These are phyloP conservation scores for Synergus itoensis DNA, from an alignment of 2,888 invertebrate genomes.

Conservation along the genomic window DNA sequence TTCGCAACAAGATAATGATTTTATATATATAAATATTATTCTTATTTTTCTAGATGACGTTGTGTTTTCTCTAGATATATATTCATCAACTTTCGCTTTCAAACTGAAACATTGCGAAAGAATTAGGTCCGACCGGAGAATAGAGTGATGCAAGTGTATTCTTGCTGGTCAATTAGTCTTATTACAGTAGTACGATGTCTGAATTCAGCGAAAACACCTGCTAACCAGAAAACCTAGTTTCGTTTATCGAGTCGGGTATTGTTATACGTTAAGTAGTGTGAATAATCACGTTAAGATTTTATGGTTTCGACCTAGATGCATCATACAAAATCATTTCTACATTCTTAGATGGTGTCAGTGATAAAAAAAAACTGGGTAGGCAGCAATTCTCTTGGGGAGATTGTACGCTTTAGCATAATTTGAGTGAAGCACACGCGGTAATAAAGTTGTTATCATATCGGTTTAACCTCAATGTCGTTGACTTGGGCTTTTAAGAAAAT, in stretches of 20 bases:
- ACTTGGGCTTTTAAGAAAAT: neutral
- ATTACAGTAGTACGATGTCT: constrained; percentile 5
- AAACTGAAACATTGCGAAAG: neutral
- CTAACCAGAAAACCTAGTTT: constrained; percentile 13
- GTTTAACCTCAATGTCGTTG: neutral
- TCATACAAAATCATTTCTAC: neutral
- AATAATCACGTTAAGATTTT: constrained; percentile 1
- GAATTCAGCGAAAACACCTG: neutral
- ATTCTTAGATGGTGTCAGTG: neutral
- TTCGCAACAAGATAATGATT: constrained; percentile 20
- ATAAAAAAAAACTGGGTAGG: neutral
- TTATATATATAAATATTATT: neutral
- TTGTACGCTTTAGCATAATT: neutral
- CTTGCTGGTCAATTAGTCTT: constrained; percentile 4
- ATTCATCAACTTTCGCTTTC: neutral
- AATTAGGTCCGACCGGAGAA: neutral
- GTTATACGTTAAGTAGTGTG: constrained; percentile 13
- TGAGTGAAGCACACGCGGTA: neutral
- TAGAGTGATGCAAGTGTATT: constrained; percentile 10
- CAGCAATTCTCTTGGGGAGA: neutral
- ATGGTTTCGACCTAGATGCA: constrained; percentile 23
- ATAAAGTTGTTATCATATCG: constrained; percentile 4
- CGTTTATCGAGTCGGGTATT: constrained; percentile 8
- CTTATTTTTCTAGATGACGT: too few species aligned
- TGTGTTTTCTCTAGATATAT: too few species aligned